Percentiles rank a stretch among this genome's conserved stretches.
Conservation (phyloP, 1,140 invertebrate genomes). For the Caenorhabditis brenneri region DNA sequence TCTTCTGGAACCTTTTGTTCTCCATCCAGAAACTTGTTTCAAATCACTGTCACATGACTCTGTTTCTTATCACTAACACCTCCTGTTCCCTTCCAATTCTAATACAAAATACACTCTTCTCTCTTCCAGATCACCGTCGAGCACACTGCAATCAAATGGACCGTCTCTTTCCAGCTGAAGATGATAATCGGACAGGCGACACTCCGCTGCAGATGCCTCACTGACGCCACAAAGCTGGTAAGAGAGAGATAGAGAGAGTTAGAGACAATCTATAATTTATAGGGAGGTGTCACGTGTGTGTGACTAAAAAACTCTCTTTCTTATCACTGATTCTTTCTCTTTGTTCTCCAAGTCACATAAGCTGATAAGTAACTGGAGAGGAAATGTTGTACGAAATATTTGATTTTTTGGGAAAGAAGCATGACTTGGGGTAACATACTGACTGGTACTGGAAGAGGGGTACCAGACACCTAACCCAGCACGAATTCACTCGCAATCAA, state of each 20-base stretch:
- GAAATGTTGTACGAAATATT: too few relatives aligned
- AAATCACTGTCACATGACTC: too few relatives aligned
- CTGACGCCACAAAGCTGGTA: conserved; percentile 46
- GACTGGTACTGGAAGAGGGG: too few relatives aligned
- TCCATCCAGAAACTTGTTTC: too few relatives aligned
- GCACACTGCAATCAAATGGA: conserved; percentile 55
- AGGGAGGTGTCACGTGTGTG: conserved; percentile 17
- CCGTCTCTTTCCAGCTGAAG: conserved; percentile 50
- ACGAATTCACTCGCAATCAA: too few relatives aligned
- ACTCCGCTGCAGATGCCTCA: conserved; percentile 49
- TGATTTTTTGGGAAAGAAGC: too few relatives aligned
- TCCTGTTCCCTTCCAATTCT: not conserved
- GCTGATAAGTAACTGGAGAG: not conserved
- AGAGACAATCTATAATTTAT: not conserved
- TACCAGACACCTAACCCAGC: too few relatives aligned
- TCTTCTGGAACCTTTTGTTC: too few relatives aligned
- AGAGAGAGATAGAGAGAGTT: not conserved
- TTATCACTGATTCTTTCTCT: not conserved
- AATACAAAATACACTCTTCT: not conserved
- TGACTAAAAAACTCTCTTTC: not conserved
- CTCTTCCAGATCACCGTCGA: conserved; percentile 22
- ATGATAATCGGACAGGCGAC: conserved; percentile 51
- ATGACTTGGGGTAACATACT: too few relatives aligned
- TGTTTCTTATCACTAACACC: not conserved
- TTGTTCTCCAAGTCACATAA: not conserved